Conservation (phyloP, 2,888 invertebrate genomes). For the Chloroclystis v-ata region DNA sequence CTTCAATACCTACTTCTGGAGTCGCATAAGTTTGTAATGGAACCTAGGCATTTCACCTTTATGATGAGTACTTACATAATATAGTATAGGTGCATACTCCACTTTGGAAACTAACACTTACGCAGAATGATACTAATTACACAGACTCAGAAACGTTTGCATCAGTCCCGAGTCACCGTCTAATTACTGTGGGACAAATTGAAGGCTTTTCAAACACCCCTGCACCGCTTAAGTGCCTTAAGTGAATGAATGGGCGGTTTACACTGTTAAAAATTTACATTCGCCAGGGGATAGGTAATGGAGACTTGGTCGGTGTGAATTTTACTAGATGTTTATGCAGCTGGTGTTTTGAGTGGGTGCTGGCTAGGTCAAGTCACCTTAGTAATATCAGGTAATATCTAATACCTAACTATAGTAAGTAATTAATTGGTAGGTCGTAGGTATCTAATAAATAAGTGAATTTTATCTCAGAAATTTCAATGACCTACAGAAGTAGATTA, state of each 20-base stretch:
- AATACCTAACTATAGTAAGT: background rate
- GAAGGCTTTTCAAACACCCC: conserved; percentile 53
- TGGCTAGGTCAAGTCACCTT: background rate
- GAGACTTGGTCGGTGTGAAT: conserved; percentile 10
- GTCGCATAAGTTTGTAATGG: too few species aligned
- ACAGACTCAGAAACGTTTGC: conserved; percentile 30
- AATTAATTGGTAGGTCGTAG: too few species aligned
- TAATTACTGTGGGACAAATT: conserved; percentile 57
- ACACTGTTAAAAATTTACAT: conserved; percentile 29
- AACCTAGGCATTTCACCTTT: too few species aligned
- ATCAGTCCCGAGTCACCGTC: conserved; percentile 38
- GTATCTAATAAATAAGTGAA: too few species aligned
- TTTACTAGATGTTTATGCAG: conserved; percentile 2
- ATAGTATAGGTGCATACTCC: too few species aligned
- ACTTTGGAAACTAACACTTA: background rate
- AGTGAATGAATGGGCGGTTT: conserved; percentile 34
- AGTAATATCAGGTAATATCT: background rate
- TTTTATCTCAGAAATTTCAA: too few species aligned
- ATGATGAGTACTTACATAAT: too few species aligned
- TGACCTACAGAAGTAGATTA: too few species aligned
- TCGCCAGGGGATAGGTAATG: conserved; percentile 22
- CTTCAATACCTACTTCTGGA: too few species aligned
- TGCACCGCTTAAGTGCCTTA: conserved; percentile 34
- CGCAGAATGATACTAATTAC: conserved; percentile 28
- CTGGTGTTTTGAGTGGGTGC: conserved; percentile 2